Evolutionary conservation across 2,113 vertebrate genomes (phyloP), one percentile per base, ranked within the genome.

Genomic region (Suncus etruscus): DNA sequence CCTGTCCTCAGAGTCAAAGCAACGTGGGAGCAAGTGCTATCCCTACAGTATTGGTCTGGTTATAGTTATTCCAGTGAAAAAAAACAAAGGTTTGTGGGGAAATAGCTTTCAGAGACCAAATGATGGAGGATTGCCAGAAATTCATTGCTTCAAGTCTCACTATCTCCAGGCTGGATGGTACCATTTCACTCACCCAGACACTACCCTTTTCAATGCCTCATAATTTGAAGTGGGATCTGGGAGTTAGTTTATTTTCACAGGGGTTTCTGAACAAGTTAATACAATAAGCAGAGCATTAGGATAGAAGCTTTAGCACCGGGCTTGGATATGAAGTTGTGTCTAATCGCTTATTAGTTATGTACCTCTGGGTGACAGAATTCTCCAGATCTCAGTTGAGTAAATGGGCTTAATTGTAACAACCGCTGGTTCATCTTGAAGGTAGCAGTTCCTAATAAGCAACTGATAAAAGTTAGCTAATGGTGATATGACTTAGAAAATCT

Each of bases 41-140:
- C 70, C 80, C 83, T 6, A 11, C 66, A 92, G 88, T 78, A 93
- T 27, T 87, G 74, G 24, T 58, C 89, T 25, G 39, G 75, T 31
- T 90, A 93, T 92, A 90, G 93, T 94, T 89, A 81, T 66, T 54
- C 18, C 80, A 87, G 70, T 63, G 22, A 73, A 91, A 90, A 90
- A 93, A 77, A 93, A 90, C 48, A 92, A 95, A 89, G 61, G 81
- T 50, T 83, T 45, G 1, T 22, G 29, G 66, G 89, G 78, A 91
- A 93, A 92, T 90, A 50, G 51, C 70, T 68, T 80, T 58, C 54
- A 77, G 83, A 90, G 54, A 25, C 25, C 54, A 50, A 80, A 73
- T 22, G 70, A 79, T 32, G 31, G 61, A 77, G 31, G 24, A 1
- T 61, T 94, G 82, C 20, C 20, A 77, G 76, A 11, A 75, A 89